Conservation (phyloP, 92 coral and sea anemone species). For the Anthopleura xanthogrammica region DNA sequence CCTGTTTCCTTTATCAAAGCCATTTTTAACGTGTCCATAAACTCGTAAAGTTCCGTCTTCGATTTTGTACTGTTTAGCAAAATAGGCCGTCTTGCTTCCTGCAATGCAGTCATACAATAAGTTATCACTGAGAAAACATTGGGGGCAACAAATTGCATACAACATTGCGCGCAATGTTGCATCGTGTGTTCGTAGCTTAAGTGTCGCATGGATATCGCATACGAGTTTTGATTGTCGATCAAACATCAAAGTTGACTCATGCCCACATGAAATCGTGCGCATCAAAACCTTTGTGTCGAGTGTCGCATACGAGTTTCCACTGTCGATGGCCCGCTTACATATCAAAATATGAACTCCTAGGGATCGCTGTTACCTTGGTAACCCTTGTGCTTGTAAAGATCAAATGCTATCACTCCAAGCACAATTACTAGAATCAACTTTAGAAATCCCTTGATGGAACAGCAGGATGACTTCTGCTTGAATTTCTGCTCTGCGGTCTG, state of each 20-base stretch:
- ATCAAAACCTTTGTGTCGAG: too few relatives aligned
- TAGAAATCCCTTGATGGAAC: conserved; percentile 60
- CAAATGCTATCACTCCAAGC: conserved; percentile 58
- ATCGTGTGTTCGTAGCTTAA: too few relatives aligned
- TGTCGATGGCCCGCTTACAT: too few relatives aligned
- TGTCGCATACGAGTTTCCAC: too few relatives aligned
- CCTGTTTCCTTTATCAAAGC: conserved; percentile 63
- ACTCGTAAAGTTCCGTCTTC: conserved; percentile 66
- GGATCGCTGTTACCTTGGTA: conserved; percentile 75
- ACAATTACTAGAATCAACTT: conserved; percentile 70
- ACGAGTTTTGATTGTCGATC: neutral
- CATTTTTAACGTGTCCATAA: conserved; percentile 50
- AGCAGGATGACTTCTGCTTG: conserved; percentile 43
- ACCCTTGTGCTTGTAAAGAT: conserved; percentile 84
- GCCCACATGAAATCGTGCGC: too few relatives aligned
- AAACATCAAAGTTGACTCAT: neutral
- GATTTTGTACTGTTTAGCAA: conserved; percentile 74
- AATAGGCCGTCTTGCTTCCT: conserved; percentile 86
- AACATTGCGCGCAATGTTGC: too few relatives aligned
- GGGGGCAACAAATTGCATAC: too few relatives aligned
- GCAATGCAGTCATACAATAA: neutral
- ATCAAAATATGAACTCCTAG: too few relatives aligned
- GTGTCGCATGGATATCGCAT: neutral
- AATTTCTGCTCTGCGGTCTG: conserved; percentile 60
- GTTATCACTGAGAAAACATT: neutral